phyloP scores from a whole-genome alignment of 2,113 vertebrate genomes.

The Myodes glareolus region DNA sequence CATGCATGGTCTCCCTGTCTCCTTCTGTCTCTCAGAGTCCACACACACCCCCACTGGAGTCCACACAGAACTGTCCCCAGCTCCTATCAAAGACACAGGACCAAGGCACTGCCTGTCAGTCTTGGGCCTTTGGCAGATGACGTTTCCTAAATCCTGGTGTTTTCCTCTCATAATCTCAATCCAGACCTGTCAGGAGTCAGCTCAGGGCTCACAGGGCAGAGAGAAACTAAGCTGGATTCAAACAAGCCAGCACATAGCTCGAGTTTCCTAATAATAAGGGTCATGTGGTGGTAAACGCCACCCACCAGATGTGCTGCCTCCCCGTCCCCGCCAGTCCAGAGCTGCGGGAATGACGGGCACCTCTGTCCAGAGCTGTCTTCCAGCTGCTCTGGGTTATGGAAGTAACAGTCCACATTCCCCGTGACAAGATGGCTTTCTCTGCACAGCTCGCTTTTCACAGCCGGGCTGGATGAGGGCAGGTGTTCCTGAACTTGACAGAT shows the following conservation, averaged over 20 bases:
- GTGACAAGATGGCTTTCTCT: background rate
- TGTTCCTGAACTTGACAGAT: slow-evolving; percentile 2
- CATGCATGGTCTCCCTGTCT: slow-evolving; percentile 33
- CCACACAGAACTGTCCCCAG: background rate
- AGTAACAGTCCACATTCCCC: background rate
- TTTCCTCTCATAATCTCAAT: background rate
- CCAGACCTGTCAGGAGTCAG: background rate
- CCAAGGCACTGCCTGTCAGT: background rate
- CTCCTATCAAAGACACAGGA: background rate
- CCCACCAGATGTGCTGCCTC: slow-evolving; percentile 13
- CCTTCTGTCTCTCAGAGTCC: slow-evolving; percentile 55
- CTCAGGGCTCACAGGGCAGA: background rate
- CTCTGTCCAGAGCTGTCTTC: slow-evolving; percentile 32
- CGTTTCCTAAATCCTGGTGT: background rate
- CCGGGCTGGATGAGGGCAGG: slow-evolving; percentile 37
- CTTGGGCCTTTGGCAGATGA: background rate
- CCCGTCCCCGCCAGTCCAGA: background rate
- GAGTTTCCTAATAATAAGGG: slow-evolving; percentile 29
- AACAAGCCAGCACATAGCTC: slow-evolving; percentile 42
- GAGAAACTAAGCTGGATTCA: slow-evolving; percentile 13
- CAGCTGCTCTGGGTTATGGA: rapidly evolving
- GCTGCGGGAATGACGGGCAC: slow-evolving; percentile 35
- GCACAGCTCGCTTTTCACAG: background rate
- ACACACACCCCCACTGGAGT: background rate
- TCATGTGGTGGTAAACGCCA: background rate